Percentiles rank a stretch among this genome's conserved stretches.
Conservation (phyloP, 2,797 vertebrate genomes). For the Ibycter americanus region DNA sequence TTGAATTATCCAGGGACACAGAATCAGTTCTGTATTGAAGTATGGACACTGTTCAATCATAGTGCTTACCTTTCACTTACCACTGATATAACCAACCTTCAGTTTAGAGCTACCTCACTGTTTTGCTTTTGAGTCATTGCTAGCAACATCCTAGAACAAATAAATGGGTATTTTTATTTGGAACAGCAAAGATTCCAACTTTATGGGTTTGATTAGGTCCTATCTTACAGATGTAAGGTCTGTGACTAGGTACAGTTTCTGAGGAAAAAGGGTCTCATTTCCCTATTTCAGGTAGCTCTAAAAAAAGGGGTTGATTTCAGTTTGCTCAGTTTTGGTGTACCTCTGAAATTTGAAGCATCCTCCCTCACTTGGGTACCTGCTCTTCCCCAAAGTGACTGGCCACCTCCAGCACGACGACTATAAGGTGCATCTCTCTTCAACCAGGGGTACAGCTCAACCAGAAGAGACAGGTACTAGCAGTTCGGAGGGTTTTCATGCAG, state of each 20-base stretch:
- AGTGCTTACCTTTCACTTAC: background rate
- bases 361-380: background rate
- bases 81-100: background rate
- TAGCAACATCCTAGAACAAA: conserved; percentile 27
- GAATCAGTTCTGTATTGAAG: background rate
- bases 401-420: accelerated
- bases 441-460: background rate
- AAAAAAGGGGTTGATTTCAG: background rate
- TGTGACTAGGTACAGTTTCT: background rate
- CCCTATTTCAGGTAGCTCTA: background rate
- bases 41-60: background rate
- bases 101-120: background rate
- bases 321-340: background rate
- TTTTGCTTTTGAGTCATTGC: conserved; percentile 24
- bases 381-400: background rate
- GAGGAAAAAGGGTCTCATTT: background rate
- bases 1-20: background rate
- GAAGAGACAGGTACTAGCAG: background rate
- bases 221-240: background rate
- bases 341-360: background rate
- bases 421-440: background rate
- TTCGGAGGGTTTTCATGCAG: background rate
- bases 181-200: background rate
- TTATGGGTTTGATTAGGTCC: background rate
- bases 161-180: background rate